phyloP scores from a whole-genome alignment of 2,888 invertebrate species.

The Drosophila colorata region DNA sequence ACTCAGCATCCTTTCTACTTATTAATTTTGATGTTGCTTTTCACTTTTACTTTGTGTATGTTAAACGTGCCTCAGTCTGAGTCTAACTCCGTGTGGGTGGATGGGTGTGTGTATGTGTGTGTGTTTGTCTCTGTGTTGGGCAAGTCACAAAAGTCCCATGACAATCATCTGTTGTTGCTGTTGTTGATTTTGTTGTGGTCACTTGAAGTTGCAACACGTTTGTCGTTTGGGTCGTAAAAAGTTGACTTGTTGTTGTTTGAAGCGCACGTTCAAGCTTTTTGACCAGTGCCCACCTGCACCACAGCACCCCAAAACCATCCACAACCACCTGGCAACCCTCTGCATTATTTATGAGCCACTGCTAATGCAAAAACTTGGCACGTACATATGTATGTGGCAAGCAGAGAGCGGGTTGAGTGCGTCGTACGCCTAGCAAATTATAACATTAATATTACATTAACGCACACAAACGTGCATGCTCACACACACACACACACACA shows the following conservation, averaged over 20 bases:
- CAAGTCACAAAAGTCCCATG: constrained; percentile 45
- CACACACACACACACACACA: constrained; percentile 26
- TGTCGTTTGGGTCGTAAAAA: constrained; percentile 42
- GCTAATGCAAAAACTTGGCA: constrained; percentile 60
- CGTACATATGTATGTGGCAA: constrained; percentile 30
- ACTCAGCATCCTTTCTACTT: constrained; percentile 80
- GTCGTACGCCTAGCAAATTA: constrained; percentile 74
- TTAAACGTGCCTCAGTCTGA: constrained; percentile 64
- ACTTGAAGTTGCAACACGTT: constrained; percentile 32
- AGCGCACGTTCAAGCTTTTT: constrained; percentile 35
- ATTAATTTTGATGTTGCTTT: constrained; percentile 81
- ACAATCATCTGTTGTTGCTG: constrained; percentile 44
- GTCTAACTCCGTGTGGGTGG: constrained; percentile 9
- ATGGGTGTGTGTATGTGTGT: constrained; percentile 10
- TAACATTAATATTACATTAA: constrained; percentile 81
- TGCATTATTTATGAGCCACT: constrained; percentile 71
- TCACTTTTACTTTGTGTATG: constrained; percentile 81
- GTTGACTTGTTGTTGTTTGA: constrained; percentile 41
- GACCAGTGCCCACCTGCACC: constrained; percentile 42
- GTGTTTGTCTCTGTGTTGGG: constrained; percentile 46
- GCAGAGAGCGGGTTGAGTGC: constrained; percentile 40
- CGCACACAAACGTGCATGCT: constrained; percentile 56
- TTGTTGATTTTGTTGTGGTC: constrained; percentile 29
- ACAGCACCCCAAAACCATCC: constrained; percentile 28
- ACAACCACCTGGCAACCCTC: constrained; percentile 51